Evolutionary conservation across 1,140 invertebrate genomes (phyloP).

Genomic region (Yoshiicerus persimilis): DNA sequence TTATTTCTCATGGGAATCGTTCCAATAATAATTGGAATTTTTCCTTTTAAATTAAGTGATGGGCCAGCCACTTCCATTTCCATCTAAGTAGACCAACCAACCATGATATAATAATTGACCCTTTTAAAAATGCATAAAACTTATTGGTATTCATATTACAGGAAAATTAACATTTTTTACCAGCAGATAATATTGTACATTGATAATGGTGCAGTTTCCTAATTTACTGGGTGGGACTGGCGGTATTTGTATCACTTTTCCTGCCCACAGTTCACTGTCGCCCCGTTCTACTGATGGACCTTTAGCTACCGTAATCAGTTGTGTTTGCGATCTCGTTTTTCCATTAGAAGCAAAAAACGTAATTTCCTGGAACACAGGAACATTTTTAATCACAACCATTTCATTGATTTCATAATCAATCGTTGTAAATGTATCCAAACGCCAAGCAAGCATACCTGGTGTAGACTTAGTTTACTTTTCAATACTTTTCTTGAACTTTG

Average conservation of each 20-base stretch:
- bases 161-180: no score
- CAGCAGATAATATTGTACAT: conserved; percentile 32
- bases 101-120: no score
- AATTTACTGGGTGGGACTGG: conserved; percentile 33
- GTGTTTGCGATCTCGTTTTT: not conserved
- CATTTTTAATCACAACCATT: not conserved
- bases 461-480: not conserved
- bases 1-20: conserved; percentile 30
- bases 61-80: conserved; percentile 14
- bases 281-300: conserved; percentile 23
- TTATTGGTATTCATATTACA: no score
- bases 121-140: no score
- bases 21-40: conserved; percentile 32
- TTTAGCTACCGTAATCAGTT: not conserved
- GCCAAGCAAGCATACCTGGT: conserved; percentile 12
- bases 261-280: conserved; percentile 38
- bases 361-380: not conserved
- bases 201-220: conserved; percentile 32
- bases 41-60: conserved; percentile 30
- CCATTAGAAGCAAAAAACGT: conserved; percentile 21
- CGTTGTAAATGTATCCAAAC: no score
- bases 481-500: not conserved
- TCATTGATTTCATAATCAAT: no score
- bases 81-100: conserved; percentile 34
- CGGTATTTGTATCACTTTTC: conserved; percentile 25